These are phyloP conservation scores for Falco berigora DNA, from an alignment of 2,797 vertebrate genomes.

Conservation along the genomic window DNA sequence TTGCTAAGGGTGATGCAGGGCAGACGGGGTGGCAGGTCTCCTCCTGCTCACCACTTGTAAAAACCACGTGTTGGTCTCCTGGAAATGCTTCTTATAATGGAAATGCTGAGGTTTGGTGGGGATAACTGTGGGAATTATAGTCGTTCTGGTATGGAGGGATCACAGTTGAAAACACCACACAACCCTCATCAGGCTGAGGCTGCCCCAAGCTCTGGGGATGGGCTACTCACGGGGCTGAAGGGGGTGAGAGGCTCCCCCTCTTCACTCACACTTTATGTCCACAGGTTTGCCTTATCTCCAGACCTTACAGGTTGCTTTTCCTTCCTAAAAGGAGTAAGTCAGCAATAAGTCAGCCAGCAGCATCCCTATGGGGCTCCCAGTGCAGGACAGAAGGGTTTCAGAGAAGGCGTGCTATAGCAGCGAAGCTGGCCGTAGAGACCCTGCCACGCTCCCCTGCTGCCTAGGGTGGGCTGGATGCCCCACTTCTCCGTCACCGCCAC, in stretches of 20 bases:
- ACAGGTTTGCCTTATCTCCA: background rate
- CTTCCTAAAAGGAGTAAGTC: background rate
- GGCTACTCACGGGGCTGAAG: background rate
- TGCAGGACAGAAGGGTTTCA: background rate
- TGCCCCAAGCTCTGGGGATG: background rate
- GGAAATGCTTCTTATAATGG: background rate
- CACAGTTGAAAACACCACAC: background rate
- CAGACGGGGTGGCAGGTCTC: rapidly evolving
- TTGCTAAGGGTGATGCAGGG: background rate
- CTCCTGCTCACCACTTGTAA: background rate
- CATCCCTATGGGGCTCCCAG: background rate
- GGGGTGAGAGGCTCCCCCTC: background rate
- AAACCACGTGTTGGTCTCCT: background rate
- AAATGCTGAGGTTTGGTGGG: background rate
- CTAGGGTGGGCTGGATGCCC: background rate
- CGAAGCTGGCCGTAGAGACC: background rate
- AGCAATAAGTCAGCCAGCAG: background rate
- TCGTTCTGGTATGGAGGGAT: rapidly evolving
- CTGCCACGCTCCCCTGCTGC: rapidly evolving
- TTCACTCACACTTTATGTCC: background rate
- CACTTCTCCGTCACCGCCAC: rapidly evolving
- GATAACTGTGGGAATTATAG: background rate
- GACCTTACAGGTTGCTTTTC: background rate
- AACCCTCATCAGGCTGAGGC: background rate
- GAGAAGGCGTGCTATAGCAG: rapidly evolving